These are phyloP conservation scores for Aporophyla nigra DNA, from an alignment of 2,888 invertebrate genomes.

Conservation along the genomic window DNA sequence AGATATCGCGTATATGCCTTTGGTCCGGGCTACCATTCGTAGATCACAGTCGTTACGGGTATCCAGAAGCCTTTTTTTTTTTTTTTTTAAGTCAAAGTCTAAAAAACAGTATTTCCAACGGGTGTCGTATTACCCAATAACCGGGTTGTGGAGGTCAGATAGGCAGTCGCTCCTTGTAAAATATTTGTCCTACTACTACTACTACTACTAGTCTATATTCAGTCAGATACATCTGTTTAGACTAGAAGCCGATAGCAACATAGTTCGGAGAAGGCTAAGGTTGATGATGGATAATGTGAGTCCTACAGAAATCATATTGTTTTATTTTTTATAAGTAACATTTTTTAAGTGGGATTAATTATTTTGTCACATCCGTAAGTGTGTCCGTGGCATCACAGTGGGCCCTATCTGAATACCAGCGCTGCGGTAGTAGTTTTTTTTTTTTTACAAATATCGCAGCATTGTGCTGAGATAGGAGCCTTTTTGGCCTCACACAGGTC, in stretches of 20 bases:
- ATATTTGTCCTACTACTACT: background rate
- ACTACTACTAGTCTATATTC: too few relatives aligned
- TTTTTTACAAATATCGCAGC: too few relatives aligned
- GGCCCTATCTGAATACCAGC: too few relatives aligned
- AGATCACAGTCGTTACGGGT: background rate
- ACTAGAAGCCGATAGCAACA: background rate
- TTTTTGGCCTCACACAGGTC: too few relatives aligned
- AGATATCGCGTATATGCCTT: too few relatives aligned
- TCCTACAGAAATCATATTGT: background rate
- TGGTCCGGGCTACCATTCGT: background rate
- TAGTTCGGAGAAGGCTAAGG: background rate
- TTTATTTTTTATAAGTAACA: too few relatives aligned
- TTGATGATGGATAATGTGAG: background rate
- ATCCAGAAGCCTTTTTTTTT: background rate
- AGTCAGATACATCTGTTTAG: background rate
- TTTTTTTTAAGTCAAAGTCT: too few relatives aligned
- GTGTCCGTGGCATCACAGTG: too few relatives aligned
- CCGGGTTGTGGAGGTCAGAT: background rate
- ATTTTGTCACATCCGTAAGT: too few relatives aligned
- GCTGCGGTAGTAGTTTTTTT: too few relatives aligned
- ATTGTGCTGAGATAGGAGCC: too few relatives aligned
- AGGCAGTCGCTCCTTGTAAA: background rate
- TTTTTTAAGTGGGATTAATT: too few relatives aligned
- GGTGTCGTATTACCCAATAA: background rate
- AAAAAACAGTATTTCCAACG: background rate